Percentiles rank a stretch among this genome's conserved stretches.
Evolutionary conservation across 2,113 vertebrate species (phyloP).

Genomic region (Origma solitaria): DNA sequence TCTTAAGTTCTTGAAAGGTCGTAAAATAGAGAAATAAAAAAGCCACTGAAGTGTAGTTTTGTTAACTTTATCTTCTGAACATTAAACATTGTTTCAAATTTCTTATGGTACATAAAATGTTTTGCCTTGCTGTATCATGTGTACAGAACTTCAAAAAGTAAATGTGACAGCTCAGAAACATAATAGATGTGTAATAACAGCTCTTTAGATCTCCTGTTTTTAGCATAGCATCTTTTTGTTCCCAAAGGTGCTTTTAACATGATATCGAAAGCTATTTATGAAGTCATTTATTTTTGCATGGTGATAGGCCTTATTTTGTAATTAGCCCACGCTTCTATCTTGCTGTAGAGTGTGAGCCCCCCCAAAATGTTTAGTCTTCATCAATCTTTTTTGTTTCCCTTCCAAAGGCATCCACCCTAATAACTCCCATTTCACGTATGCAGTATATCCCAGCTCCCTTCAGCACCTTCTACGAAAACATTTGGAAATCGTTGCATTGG

Average conservation of each 20-base stretch:
- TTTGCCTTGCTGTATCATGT: slow-evolving; percentile 73
- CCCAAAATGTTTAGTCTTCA: slow-evolving; percentile 28
- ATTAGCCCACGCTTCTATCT: slow-evolving; percentile 68
- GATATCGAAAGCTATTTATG: slow-evolving; percentile 83
- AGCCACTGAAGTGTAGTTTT: slow-evolving; percentile 65
- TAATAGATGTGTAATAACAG: slow-evolving; percentile 84
- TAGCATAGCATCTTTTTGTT: slow-evolving; percentile 73
- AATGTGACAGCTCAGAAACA: slow-evolving; percentile 76
- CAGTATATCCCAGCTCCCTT: not conserved
- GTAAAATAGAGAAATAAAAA: slow-evolving; percentile 75
- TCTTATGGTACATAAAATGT: slow-evolving; percentile 80
- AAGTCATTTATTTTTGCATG: slow-evolving; percentile 77
- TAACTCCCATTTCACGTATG: not conserved
- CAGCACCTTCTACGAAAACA: not conserved
- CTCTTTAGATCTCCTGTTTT: slow-evolving; percentile 78
- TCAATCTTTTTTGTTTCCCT: not conserved
- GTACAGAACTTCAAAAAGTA: slow-evolving; percentile 80
- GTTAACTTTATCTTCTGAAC: slow-evolving; percentile 75
- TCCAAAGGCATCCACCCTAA: slow-evolving; percentile 22
- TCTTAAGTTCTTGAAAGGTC: slow-evolving; percentile 52
- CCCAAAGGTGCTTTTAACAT: slow-evolving; percentile 89
- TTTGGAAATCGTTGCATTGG: not conserved
- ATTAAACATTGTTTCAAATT: slow-evolving; percentile 87
- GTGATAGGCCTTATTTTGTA: slow-evolving; percentile 78
- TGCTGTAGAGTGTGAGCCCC: slow-evolving; percentile 17